Evolutionary conservation across 2,888 invertebrate species (phyloP), one percentile per base, ranked within the genome.

Genomic region (Scelioninae gen. 2): DNA sequence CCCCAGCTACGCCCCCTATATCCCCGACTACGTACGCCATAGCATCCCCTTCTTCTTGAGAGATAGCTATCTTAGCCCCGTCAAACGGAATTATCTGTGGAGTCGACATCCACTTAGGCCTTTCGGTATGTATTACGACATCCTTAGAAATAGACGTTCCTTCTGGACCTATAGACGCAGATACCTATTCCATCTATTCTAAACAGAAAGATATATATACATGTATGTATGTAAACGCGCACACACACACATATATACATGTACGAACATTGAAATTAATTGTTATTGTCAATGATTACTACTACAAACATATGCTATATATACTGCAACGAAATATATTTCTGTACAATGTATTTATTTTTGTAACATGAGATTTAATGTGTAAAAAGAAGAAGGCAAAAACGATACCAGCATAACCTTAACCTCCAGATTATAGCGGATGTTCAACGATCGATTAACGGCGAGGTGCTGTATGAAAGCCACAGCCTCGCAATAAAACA

Each of bases 31-130:
- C 83, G 89, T 89, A 83, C 89, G 91, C 82, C 90, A 90, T 89
- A 91, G 91, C 86, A 90, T 91, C 86, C 93, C 93, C 75, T 93
- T 91, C 87, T 92, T 92, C 89, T 90, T 95, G 86, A 90, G 96
- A 80, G 93, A 94, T 89, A 95, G 94, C 84, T 96, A 93, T 89
- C 91, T 96, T 87, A 95, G 95, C 85, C 96, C 96, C 75, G 91
- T 96, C 87, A 95, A 94, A 90, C 93, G 94, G 89, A 93, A 92
- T 88, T 96, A 93, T 89, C 90, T 96, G 84, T 96, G 96, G 96
- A 92, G 92, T 88, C 93, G 92, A 88, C 95, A 96, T 88, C 96
- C 96, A 86, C 90, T 93, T 87, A 92, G 95, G 89, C 94, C 94
- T 86, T 92, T 94, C 89, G 94, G 95, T 95, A 92, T 91, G 94